These are phyloP conservation scores for Nautilus pompilius DNA, from an alignment of 1,140 invertebrate species.

Conservation along the genomic window DNA sequence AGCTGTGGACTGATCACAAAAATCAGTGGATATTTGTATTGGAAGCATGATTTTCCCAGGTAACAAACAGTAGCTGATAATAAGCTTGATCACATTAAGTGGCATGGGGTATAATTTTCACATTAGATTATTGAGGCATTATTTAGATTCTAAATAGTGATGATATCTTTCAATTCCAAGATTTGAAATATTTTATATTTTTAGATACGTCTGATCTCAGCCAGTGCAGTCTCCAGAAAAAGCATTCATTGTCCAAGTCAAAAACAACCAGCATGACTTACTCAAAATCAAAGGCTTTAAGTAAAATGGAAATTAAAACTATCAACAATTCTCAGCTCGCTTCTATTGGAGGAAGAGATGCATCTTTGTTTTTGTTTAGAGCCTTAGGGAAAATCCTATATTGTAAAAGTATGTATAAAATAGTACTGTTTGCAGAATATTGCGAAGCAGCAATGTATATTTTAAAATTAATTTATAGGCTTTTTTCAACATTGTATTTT, in stretches of 20 bases:
- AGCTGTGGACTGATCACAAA: too few species aligned
- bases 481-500: neutral
- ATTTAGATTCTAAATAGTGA: neutral
- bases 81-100: too few species aligned
- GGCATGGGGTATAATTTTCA: too few species aligned
- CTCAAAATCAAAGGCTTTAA: constrained; percentile 12
- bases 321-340: constrained; percentile 3
- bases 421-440: neutral
- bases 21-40: too few species aligned
- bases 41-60: too few species aligned
- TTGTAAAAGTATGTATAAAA: constrained; percentile 47
- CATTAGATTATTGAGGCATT: too few species aligned
- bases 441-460: too few species aligned
- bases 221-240: neutral
- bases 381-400: constrained; percentile 54
- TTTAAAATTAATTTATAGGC: neutral
- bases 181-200: neutral
- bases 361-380: constrained; percentile 48
- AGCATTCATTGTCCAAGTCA: neutral
- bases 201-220: constrained; percentile 29
- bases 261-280: neutral
- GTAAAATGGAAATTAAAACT: constrained; percentile 1
- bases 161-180: neutral
- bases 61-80: too few species aligned
- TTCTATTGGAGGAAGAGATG: constrained; percentile 46